Base-by-base conservation (phyloP, 30 jellyfish, hydroid and myxozoan species). In the Hydractinia symbiolongicarpus region DNA sequence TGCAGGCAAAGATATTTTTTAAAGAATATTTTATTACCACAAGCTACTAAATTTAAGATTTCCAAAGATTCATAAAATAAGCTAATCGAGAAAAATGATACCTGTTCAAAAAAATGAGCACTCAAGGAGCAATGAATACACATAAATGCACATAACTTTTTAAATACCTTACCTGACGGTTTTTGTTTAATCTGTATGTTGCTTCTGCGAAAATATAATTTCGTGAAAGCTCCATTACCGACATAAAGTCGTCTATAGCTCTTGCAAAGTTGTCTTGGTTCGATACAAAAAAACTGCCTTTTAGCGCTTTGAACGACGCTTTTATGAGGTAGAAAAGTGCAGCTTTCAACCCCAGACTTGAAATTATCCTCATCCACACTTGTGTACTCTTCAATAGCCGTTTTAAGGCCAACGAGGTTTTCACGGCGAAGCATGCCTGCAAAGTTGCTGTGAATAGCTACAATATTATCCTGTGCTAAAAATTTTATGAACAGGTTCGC, bases 121-220 rank as follows among this genome's bases (percentile, higher is more conserved):
- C 44, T 0, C 44, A 30, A 30, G 44, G 44, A 30, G 44, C 44
- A 30, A 30, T 30, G 44, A 30, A 30, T 30, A 30, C 44, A 30
- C 44, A 30, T 30, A 30, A 30, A 30, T 30, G 44, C 44, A 30
- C 44, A 30, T 30, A 30, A 30, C 44, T 30, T 30, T 30, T 30
- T 30, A 30, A 30, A 30, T 30, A 30, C 44, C 44, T 0, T 74
- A 50, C 54, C 51, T 74, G 51, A 49, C 66, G 61, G 20, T 74
- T 74, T 74, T 74, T n/a, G 61, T 74, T 74, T 44, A 74, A 58
- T 74, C 13, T 54, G 54, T 74, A 74, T 15, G 68, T 74, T 74
- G 83, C 83, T 49, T 74, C 83, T 11, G 68, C 83, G 54, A 74
- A 74, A 50, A 74, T 55, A 74, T 74, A 53, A 50, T 74, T 58